Evolutionary conservation across 2,113 vertebrate species (phyloP), one percentile per base, ranked within the genome.

Genomic region (Oryzias melastigma): DNA sequence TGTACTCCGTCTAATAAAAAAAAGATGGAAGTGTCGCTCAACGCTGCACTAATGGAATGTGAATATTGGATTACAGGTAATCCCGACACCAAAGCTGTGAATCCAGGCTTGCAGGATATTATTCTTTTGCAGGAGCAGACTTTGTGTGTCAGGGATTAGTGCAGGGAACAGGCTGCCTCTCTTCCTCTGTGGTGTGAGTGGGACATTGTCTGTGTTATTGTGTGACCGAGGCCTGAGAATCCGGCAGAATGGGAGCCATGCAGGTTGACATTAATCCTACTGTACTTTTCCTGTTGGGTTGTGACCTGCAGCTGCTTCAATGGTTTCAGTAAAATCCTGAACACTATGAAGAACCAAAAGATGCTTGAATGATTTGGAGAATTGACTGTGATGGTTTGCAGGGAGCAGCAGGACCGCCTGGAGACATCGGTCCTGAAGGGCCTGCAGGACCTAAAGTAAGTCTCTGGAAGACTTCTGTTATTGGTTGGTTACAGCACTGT

Each of bases 1-100:
- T 27, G 10, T 3, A 20, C 49, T 25, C 41, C 19, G 58, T 19
- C 43, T 40, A 58, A 44, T 25, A 52, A 44, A 56, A 61, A 65
- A 47, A 40, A 83, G 68, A 70, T 81, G 69, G 58, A 73, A 78
- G 71, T 77, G 73, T 53, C 75, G 49, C 72, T 85, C 71, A 45
- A 45, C 51, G 49, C 62, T 91, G 89, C 87, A 89, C 88, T 89
- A 68, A 91, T 91, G 90, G 92, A 92, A 92, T 93, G 92, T 90
- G 91, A 92, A 81, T 73, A 71, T 82, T 81, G 85, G 88, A 84
- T 91, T 84, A 86, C 67, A 55, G 48, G 20, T 91, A 90, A 92
- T 91, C 91, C 89, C 43, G 66, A 83, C 71, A 66, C 61, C 75
- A 81, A 86, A 77, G 81, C 70, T 58, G 82, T 83, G 84, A 88